phyloP scores from a whole-genome alignment of 2,888 invertebrate genomes.

The Acronicta aceris region DNA sequence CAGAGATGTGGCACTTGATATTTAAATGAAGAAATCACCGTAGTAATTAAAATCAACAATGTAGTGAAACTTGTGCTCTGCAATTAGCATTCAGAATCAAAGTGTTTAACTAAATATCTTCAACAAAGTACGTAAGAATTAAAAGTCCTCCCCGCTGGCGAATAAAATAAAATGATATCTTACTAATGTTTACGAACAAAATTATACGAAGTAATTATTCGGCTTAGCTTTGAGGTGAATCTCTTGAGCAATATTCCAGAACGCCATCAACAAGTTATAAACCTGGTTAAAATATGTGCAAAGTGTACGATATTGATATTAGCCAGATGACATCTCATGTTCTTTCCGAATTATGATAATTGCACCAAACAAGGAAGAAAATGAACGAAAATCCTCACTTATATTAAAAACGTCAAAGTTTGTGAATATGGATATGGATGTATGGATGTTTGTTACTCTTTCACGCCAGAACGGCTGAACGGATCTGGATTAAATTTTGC shows the following conservation, averaged over 20 bases:
- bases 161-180: constrained; percentile 69
- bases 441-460: too few species aligned
- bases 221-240: constrained; percentile 44
- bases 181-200: constrained; percentile 71
- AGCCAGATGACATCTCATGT: neutral
- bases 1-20: constrained; percentile 13
- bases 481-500: too few species aligned
- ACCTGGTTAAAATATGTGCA: neutral
- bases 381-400: too few species aligned
- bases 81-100: constrained; percentile 55
- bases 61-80: constrained; percentile 61
- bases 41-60: constrained; percentile 69
- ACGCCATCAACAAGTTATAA: neutral
- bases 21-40: constrained; percentile 46
- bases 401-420: too few species aligned
- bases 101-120: constrained; percentile 61
- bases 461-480: too few species aligned
- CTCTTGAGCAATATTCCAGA: constrained; percentile 15
- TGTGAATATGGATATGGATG: too few species aligned
- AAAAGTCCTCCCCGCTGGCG: constrained; percentile 57
- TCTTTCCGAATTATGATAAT: neutral
- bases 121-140: constrained; percentile 69
- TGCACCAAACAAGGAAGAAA: neutral
- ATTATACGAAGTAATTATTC: constrained; percentile 63
- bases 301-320: neutral